Base-by-base conservation (phyloP, 2,888 invertebrate species). In the Philopedon plagiatum region DNA sequence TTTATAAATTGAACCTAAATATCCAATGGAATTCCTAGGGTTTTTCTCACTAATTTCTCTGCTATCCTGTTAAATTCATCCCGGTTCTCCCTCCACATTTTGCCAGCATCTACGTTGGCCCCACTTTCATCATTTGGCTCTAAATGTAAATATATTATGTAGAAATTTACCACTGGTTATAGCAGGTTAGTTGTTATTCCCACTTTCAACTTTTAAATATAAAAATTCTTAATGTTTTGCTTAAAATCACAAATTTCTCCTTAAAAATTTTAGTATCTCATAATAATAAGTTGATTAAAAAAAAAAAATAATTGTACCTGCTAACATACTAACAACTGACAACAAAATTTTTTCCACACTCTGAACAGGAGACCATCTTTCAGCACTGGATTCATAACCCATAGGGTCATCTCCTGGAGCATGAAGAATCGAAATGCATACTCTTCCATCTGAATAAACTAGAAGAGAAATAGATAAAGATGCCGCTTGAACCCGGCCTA, bases 71-170 rank as follows among this genome's bases (percentile, higher is more conserved):
- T 94, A 84, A 99, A 99, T 84, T 98, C 95, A 11, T 92, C 91
- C 11, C 98, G 89, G 83, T 98, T 94, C 85, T 99, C 99, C 69
- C 99, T 89, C 98, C 98, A 99, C 95, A 98, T 98, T 87, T 98
- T 99, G 0, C 98, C 98, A 7, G 99, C 99, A 86, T 99, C 99
- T 0, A 99, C 99, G 86, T 99, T 99, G 0, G 99, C 99, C 11
- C 98, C 98, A 82, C 98, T 98, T 86, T 99, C 99, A 83, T 99
- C 99, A 85, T 99, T 99, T 0, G 99, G 99, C 85, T 99, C 99
- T 92, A 84, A 62, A 77, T 77, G 41, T n/a, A n/a, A 37, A 11
- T 13, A 37, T 34, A 8, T 2, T 34, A 34, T 34, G 32, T n/a
- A n/a, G n/a, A n/a, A n/a, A n/a, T n/a, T n/a, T n/a, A n/a, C n/a